Evolutionary conservation across 2,113 vertebrate species (phyloP), one percentile per base, ranked within the genome.

Genomic region (Myrmophylax atrothorax): DNA sequence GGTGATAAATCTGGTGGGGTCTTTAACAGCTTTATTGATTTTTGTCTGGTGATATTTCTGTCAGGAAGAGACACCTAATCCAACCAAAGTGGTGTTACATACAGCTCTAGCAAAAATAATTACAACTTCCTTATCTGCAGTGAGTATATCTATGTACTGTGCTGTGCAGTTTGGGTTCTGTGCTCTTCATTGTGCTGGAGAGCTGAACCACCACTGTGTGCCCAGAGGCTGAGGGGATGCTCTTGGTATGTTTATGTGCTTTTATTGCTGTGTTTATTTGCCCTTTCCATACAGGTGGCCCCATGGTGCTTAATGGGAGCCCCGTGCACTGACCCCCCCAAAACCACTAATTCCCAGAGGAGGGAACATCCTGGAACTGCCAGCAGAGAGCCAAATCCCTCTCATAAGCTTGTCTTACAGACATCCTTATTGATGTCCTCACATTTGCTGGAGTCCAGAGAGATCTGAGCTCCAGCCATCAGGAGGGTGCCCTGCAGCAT

Each of bases 11-110:
- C 81, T 92, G 77, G 77, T 73, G 68, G 95, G 62, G 72, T 89
- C 60, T 90, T 94, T 97, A 91, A 87, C 84, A 94, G 69, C 88
- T 92, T 50, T 76, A 95, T 93, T 96, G 96, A 97, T 97, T 96
- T 97, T 89, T 96, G 78, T 90, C 89, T 96, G 92, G 73, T 92
- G 86, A 97, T 95, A 97, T 96, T 97, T 97, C 89, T 97, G 92
- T 96, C 92, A 88, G 93, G 82, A 87, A 94, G 92, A 96, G 70
- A 88, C 90, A 94, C 82, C 55, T 91, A 92, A 94, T 93, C 72
- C 86, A 87, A 68, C 80, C 82, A 49, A 94, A 87, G 50, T 93
- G 63, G 24, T 74, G 85, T 94, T 95, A 94, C 37, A 13, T 85
- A 85, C 37, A 89, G 80, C 59, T 35, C 59, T 63, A 56, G 78